Conservation (phyloP, 2,113 vertebrate genomes). For the Antechinus stuartii region DNA sequence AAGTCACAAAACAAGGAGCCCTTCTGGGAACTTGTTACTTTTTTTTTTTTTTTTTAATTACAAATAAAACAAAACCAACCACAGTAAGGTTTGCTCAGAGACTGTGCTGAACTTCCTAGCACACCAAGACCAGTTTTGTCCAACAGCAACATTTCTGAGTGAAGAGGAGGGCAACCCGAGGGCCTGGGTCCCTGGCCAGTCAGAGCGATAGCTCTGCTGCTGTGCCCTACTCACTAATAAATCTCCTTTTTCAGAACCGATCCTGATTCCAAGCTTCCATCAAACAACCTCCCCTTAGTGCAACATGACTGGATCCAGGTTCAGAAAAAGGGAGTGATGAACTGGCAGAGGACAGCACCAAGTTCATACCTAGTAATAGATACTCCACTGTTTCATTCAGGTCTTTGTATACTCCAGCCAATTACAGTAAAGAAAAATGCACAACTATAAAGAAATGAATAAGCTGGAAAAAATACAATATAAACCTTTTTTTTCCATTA, state of each 20-base stretch:
- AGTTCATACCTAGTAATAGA: constrained; percentile 74
- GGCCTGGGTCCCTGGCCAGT: background rate
- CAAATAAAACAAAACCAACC: background rate
- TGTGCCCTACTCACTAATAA: background rate
- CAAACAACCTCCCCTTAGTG: background rate
- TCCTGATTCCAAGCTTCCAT: background rate
- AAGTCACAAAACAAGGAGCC: background rate
- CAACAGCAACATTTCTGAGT: background rate
- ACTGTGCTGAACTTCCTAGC: background rate
- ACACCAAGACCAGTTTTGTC: background rate
- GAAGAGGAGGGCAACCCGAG: background rate
- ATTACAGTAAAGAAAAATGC: constrained; percentile 53
- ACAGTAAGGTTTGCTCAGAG: background rate
- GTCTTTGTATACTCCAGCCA: constrained; percentile 72
- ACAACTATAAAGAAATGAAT: constrained; percentile 71
- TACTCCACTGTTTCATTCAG: constrained; percentile 74
- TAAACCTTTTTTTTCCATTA: constrained; percentile 72
- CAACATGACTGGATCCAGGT: constrained; percentile 1
- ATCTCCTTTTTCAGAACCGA: background rate
- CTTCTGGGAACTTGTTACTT: background rate
- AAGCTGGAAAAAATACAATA: constrained; percentile 76
- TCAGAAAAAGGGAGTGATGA: background rate
- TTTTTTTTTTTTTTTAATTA: background rate
- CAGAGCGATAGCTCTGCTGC: background rate
- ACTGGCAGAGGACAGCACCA: constrained; percentile 48